Percentiles rank a stretch among this genome's conserved stretches.
phyloP scores from a whole-genome alignment of 2,113 vertebrate species.

The Tupaia chinensis region DNA sequence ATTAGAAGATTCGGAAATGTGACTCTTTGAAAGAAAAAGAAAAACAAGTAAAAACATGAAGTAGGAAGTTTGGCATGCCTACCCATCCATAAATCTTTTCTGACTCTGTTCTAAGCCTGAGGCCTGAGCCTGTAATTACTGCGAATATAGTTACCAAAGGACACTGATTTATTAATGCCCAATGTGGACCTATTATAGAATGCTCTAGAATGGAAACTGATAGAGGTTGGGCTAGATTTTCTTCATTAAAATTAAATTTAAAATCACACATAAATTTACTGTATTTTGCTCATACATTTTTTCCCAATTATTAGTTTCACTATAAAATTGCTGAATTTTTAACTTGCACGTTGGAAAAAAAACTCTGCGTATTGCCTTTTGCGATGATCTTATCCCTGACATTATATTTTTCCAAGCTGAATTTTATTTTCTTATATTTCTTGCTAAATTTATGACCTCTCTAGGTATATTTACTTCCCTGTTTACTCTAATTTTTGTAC shows the following conservation, averaged over 20 bases:
- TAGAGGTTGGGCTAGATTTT: background rate
- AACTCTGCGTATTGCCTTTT: background rate
- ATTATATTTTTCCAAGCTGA: background rate
- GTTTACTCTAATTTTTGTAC: background rate
- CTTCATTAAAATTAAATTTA: background rate
- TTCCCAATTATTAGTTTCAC: background rate
- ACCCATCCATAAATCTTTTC: background rate
- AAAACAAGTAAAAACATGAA: background rate
- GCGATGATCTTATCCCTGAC: background rate
- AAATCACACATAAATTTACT: background rate
- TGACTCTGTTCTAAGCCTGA: background rate
- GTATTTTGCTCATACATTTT: background rate
- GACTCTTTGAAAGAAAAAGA: background rate
- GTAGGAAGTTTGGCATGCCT: background rate
- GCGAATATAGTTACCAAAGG: background rate
- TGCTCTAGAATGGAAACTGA: background rate
- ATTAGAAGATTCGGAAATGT: background rate
- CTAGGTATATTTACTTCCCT: background rate
- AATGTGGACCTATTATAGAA: background rate
- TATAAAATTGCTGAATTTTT: background rate
- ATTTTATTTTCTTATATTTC: slow-evolving; percentile 25
- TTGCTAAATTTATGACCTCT: background rate
- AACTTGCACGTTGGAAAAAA: background rate
- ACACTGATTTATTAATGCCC: background rate
- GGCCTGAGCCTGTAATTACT: background rate